phyloP scores from a whole-genome alignment of 2,888 invertebrate species.

The Coenonympha arcania region DNA sequence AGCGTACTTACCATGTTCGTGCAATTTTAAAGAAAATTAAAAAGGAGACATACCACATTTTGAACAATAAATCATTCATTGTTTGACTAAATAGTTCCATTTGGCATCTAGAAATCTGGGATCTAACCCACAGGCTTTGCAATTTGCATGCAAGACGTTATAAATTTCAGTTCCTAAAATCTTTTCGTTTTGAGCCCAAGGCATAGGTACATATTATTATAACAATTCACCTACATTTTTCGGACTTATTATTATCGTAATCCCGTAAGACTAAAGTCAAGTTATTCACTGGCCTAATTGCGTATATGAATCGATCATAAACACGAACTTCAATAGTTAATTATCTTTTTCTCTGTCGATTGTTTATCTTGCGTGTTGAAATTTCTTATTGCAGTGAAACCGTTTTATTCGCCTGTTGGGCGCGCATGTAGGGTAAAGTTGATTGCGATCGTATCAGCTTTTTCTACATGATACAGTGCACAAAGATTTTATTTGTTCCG shows the following conservation, averaged over 20 bases:
- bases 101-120: too few relatives aligned
- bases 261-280: slow-evolving; percentile 10
- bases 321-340: slow-evolving; percentile 45
- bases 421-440: slow-evolving; percentile 27
- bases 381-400: slow-evolving; percentile 27
- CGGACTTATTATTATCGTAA: slow-evolving; percentile 6
- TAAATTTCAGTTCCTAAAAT: too few relatives aligned
- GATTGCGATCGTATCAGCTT: slow-evolving; percentile 24
- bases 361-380: slow-evolving; percentile 35
- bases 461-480: slow-evolving; percentile 15
- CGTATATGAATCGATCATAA: slow-evolving; percentile 39
- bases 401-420: slow-evolving; percentile 27
- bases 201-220: too few relatives aligned
- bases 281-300: slow-evolving; percentile 17
- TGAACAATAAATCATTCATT: too few relatives aligned
- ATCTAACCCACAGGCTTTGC: too few relatives aligned
- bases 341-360: slow-evolving; percentile 35
- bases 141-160: too few relatives aligned
- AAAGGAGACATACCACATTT: too few relatives aligned
- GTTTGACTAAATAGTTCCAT: too few relatives aligned
- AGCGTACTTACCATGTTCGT: too few relatives aligned
- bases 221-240: background rate
- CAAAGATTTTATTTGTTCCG: slow-evolving; percentile 8
- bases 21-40: too few relatives aligned
- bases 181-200: too few relatives aligned